phyloP scores from a whole-genome alignment of 2,888 invertebrate genomes.

The Trichacis sp. region DNA sequence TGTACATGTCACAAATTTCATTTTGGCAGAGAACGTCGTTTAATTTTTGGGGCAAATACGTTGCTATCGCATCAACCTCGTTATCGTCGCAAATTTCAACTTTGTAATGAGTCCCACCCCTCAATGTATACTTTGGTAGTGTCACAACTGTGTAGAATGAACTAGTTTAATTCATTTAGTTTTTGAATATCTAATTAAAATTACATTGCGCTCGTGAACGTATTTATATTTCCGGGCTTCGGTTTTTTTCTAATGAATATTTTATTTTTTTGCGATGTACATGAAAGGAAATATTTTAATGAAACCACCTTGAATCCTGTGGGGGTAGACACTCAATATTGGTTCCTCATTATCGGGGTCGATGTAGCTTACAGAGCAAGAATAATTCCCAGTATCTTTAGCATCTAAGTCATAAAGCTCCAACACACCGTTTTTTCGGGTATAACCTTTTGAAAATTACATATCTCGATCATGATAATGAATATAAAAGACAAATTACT shows the following conservation, averaged over 20 bases:
- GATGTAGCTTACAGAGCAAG: constrained; percentile 52
- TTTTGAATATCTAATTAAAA: not conserved
- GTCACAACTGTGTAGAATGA: constrained; percentile 47
- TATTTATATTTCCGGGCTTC: not conserved
- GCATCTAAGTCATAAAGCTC: constrained; percentile 53
- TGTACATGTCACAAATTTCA: constrained; percentile 51
- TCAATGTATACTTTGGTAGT: constrained; percentile 52
- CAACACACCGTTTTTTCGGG: constrained; percentile 53
- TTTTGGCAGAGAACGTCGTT: constrained; percentile 54
- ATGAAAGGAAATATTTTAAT: constrained; percentile 11
- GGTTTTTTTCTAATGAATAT: not conserved
- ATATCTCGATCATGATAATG: too few relatives aligned
- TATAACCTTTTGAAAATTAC: constrained; percentile 43
- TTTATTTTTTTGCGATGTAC: not conserved
- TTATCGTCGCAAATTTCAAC: constrained; percentile 52
- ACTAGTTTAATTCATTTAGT: constrained; percentile 1
- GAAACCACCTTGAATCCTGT: constrained; percentile 51
- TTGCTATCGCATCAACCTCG: constrained; percentile 50
- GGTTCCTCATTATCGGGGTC: constrained; percentile 56
- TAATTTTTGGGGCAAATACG: constrained; percentile 51
- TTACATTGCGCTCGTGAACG: too few relatives aligned
- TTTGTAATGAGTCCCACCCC: constrained; percentile 53
- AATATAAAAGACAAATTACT: too few relatives aligned
- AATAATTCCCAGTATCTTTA: constrained; percentile 56
- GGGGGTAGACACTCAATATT: constrained; percentile 49